Conservation (phyloP, 1,140 invertebrate species). For the Diabrotica undecimpunctata region DNA sequence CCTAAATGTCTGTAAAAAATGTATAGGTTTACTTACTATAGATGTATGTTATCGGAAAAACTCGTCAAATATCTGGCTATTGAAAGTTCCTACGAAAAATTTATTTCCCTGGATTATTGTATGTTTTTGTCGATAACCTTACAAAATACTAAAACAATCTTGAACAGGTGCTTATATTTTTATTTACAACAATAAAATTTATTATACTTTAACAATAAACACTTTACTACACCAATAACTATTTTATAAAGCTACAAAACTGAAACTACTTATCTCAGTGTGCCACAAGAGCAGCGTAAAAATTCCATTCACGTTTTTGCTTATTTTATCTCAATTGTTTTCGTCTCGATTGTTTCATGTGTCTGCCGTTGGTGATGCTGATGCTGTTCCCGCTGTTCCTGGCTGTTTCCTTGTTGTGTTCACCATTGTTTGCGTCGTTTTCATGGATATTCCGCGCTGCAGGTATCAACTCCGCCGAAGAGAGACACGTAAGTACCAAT, state of each 20-base stretch:
- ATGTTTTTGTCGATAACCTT: background rate
- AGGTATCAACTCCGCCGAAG: constrained; percentile 46
- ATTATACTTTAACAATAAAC: constrained; percentile 4
- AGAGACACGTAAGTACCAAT: constrained; percentile 46
- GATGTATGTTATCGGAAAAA: too few relatives aligned
- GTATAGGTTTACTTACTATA: too few relatives aligned
- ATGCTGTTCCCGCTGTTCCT: constrained; percentile 1
- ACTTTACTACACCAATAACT: background rate
- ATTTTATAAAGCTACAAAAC: constrained; percentile 6
- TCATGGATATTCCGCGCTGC: constrained; percentile 34
- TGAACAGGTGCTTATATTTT: too few relatives aligned
- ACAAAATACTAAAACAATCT: constrained; percentile 1
- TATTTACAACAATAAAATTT: background rate
- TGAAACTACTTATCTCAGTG: background rate
- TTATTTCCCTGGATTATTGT: too few relatives aligned
- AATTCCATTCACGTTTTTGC: constrained; percentile 34
- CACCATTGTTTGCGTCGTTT: constrained; percentile 24
- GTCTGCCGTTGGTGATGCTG: constrained; percentile 34
- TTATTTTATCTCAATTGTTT: constrained; percentile 44
- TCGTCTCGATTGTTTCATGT: constrained; percentile 44
- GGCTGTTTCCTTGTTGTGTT: constrained; percentile 20
- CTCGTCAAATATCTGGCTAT: too few relatives aligned
- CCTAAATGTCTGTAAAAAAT: too few relatives aligned
- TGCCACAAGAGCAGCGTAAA: constrained; percentile 16
- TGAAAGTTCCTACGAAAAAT: too few relatives aligned